Base-by-base conservation (phyloP, 1,140 invertebrate species). In the Zaprionus kolodkinae region DNA sequence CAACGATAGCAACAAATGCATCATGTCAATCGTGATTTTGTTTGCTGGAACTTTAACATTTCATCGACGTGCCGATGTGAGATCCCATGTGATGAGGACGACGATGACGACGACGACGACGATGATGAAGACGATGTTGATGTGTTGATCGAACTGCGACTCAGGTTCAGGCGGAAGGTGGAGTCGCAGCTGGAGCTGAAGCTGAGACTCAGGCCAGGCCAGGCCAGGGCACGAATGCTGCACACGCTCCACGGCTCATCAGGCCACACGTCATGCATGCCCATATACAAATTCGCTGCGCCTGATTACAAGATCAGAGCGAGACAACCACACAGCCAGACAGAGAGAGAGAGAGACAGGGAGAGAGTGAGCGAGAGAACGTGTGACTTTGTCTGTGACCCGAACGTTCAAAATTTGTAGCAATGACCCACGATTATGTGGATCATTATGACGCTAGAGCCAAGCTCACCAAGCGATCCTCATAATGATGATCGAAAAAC, bases 41-140 rank as follows among this genome's bases (percentile, higher is more conserved):
- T 89, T 89, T 89, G 85, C 66, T 89, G 85, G 85, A 89, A 89
- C 85, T 89, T 89, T 89, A 89, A 89, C 85, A 89, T 89, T 89
- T 89, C 85, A 89, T 71, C 85, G 81, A 89, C 85, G 81, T 89
- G 84, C 72, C 79, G 78, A 88, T 88, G 76, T 70, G 77, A 45
- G 79, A 59, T 76, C 71, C 61, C 64, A 81, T 80, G 69, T 57
- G 82, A 67, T 70, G 67, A 61, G 52, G 59, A 71, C 63, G 59
- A 55, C 52, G 38, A 57, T 36, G 59, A 67, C 60, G 59, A 70
- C 62, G 59, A 38, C 52, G 38, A 57, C 36, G 59, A 27, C n/a
- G 48, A 52, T 33, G 33, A 40, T 25, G 33, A 36, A 30, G 60
- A 30, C 21, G 33, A 63, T 67, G 81, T 54, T 81, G 76, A 76